These are phyloP conservation scores for Parascotia fuliginaria DNA, from an alignment of 2,888 invertebrate genomes.

Conservation along the genomic window DNA sequence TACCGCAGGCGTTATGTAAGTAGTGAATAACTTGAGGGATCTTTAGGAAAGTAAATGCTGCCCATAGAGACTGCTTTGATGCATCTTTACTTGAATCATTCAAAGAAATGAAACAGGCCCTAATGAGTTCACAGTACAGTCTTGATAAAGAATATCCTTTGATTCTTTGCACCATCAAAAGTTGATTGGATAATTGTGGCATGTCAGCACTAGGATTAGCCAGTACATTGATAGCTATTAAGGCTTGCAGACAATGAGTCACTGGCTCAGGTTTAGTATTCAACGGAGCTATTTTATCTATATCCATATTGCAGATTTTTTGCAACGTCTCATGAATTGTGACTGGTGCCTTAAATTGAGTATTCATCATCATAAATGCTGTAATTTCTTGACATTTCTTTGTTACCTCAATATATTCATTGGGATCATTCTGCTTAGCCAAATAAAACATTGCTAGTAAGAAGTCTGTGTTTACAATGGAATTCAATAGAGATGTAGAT, in stretches of 20 bases:
- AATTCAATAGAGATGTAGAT: slow-evolving; percentile 88
- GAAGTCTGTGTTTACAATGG: slow-evolving; percentile 90
- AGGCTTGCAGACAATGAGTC: slow-evolving; percentile 91
- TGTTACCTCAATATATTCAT: slow-evolving; percentile 87
- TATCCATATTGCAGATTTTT: slow-evolving; percentile 87
- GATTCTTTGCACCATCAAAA: slow-evolving; percentile 93
- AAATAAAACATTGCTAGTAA: slow-evolving; percentile 93
- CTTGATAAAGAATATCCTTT: slow-evolving; percentile 93
- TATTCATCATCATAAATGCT: slow-evolving; percentile 85
- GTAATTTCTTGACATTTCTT: slow-evolving; percentile 92
- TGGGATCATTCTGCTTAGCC: slow-evolving; percentile 92
- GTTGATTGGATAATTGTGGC: slow-evolving; percentile 91
- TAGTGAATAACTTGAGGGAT: slow-evolving; percentile 92
- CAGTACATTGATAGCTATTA: slow-evolving; percentile 93
- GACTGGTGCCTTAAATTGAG: slow-evolving; percentile 82
- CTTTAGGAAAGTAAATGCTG: slow-evolving; percentile 97
- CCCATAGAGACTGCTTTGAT: slow-evolving; percentile 95
- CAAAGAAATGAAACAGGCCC: slow-evolving; percentile 95
- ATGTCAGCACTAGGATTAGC: slow-evolving; percentile 94
- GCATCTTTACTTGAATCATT: slow-evolving; percentile 93
- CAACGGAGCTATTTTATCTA: slow-evolving; percentile 86
- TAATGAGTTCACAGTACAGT: slow-evolving; percentile 94
- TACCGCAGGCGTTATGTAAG: slow-evolving; percentile 86
- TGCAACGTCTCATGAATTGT: slow-evolving; percentile 87
- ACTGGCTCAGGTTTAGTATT: slow-evolving; percentile 87